Evolutionary conservation across 1,140 invertebrate species (phyloP).

Genomic region (Anoplolepis gracilipes): DNA sequence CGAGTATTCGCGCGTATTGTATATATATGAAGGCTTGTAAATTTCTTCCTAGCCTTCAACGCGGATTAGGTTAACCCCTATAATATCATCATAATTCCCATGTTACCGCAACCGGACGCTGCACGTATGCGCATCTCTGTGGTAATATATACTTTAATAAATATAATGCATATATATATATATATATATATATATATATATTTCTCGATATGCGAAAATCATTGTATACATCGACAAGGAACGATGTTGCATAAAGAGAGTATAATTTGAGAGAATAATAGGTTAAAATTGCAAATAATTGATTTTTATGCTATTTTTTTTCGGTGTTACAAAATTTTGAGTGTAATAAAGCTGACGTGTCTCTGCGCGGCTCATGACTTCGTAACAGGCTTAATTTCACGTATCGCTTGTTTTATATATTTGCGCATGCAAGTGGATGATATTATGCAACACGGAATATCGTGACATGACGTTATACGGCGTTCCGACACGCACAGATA

Average conservation of each 20-base stretch:
- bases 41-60: slow-evolving; percentile 73
- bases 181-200: too few species aligned
- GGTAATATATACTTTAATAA: slow-evolving; percentile 67
- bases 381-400: slow-evolving; percentile 18
- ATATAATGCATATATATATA: slow-evolving; percentile 47
- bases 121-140: slow-evolving; percentile 5
- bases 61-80: slow-evolving; percentile 73
- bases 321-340: slow-evolving; percentile 34
- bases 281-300: neutral
- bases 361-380: neutral
- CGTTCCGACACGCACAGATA: slow-evolving; percentile 49
- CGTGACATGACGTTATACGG: slow-evolving; percentile 55
- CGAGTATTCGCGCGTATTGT: slow-evolving; percentile 51
- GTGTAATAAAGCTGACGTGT: neutral
- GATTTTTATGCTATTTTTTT: neutral
- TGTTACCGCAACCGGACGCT: slow-evolving; percentile 67
- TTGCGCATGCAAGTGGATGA: slow-evolving; percentile 10
- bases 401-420: slow-evolving; percentile 18
- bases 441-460: slow-evolving; percentile 49
- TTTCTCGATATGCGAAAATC: slow-evolving; percentile 9
- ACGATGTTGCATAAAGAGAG: neutral
- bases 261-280: neutral
- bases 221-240: neutral
- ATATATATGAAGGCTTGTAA: slow-evolving; percentile 69
- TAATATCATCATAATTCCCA: slow-evolving; percentile 73